These are phyloP conservation scores for Pachyrhynchus sulphureomaculatus DNA, from an alignment of 1,140 invertebrate species.

Conservation along the genomic window DNA sequence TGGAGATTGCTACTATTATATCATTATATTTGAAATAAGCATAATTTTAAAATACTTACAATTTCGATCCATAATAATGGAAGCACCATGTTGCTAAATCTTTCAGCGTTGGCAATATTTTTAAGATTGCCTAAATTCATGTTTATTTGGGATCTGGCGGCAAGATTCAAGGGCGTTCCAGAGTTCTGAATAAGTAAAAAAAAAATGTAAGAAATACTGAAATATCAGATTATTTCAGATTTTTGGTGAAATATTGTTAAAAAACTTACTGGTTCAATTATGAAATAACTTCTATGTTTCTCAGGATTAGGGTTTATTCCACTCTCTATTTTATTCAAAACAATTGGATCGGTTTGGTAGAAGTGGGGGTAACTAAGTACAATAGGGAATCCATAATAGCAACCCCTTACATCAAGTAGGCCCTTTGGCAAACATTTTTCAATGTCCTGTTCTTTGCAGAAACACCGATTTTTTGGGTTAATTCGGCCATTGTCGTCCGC, in stretches of 20 bases:
- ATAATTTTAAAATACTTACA: too few relatives aligned
- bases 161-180: slow-evolving; percentile 72
- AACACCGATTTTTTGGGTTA: slow-evolving; percentile 74
- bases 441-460: slow-evolving; percentile 63
- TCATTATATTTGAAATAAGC: too few relatives aligned
- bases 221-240: too few relatives aligned
- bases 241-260: background rate
- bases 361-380: slow-evolving; percentile 90
- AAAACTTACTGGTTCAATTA: slow-evolving; percentile 69
- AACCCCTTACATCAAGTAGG: slow-evolving; percentile 74
- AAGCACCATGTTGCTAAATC: slow-evolving; percentile 67
- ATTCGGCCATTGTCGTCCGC: slow-evolving; percentile 73
- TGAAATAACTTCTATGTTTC: slow-evolving; percentile 76
- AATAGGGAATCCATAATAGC: slow-evolving; percentile 84
- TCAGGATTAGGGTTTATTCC: slow-evolving; percentile 72
- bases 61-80: slow-evolving; percentile 83
- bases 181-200: slow-evolving; percentile 62
- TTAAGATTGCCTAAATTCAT: slow-evolving; percentile 71
- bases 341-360: slow-evolving; percentile 73
- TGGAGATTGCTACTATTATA: too few relatives aligned
- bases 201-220: background rate
- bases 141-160: slow-evolving; percentile 80
- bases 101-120: slow-evolving; percentile 60
- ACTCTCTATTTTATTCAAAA: slow-evolving; percentile 66
- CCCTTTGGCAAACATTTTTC: slow-evolving; percentile 69